phyloP scores from a whole-genome alignment of 2,113 vertebrate genomes.

The Eulemur rufifrons region DNA sequence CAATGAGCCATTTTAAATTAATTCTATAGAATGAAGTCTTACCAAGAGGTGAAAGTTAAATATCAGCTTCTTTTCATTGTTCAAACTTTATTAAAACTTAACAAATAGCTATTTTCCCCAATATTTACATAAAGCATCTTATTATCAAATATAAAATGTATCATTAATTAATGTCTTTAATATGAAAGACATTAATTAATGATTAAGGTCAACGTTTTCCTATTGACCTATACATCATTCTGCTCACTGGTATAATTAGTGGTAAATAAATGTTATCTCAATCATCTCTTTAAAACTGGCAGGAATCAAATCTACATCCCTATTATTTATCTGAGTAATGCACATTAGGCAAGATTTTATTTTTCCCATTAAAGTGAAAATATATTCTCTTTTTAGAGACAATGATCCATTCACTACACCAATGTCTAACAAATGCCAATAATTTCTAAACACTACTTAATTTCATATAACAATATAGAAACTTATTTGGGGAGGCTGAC shows the following conservation, averaged over 20 bases:
- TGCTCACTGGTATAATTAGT: conserved; percentile 13
- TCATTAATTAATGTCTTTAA: conserved; percentile 29
- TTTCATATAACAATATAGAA: neutral
- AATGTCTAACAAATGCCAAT: neutral
- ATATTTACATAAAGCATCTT: conserved; percentile 41
- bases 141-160: conserved; percentile 32
- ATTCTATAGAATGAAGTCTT: neutral
- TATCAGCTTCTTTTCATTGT: neutral
- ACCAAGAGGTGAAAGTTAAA: neutral
- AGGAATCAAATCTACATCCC: conserved; percentile 40
- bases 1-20: conserved; percentile 10
- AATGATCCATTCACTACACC: neutral
- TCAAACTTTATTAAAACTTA: conserved; percentile 44
- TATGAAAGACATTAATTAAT: neutral
- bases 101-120: conserved; percentile 29
- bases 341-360: neutral
- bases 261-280: conserved; percentile 56
- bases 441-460: neutral
- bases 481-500: neutral
- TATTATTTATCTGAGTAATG: conserved; percentile 45
- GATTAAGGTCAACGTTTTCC: neutral
- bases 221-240: neutral
- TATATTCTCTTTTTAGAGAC: neutral
- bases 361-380: conserved; percentile 20
- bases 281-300: conserved; percentile 40